Evolutionary conservation across 2,113 vertebrate species (phyloP).

Genomic region (Typhlomys cinereus): DNA sequence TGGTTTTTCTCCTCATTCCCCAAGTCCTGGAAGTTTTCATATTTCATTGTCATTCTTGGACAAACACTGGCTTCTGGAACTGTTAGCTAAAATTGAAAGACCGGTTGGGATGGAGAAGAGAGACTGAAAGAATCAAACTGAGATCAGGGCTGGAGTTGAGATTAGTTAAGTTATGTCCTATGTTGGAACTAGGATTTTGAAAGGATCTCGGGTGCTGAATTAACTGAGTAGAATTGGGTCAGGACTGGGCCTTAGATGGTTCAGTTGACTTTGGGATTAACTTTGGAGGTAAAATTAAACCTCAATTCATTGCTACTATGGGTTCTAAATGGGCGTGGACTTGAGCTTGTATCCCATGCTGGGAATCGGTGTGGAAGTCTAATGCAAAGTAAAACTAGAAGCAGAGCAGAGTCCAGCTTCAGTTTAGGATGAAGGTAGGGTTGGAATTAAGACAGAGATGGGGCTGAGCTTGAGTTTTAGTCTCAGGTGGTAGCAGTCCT

Average conservation of each 20-base stretch:
- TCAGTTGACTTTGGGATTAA: neutral
- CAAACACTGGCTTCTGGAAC: neutral
- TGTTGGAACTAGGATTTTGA: accelerated
- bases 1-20: slow-evolving; percentile 28
- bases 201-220: neutral
- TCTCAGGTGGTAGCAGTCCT: neutral
- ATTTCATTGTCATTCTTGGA: neutral
- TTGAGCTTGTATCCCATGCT: neutral
- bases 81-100: neutral
- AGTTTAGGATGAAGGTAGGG: neutral
- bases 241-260: neutral
- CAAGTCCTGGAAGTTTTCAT: slow-evolving; percentile 43
- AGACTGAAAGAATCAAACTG: neutral
- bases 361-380: neutral
- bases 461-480: neutral
- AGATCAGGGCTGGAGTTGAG: neutral
- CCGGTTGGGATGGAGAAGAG: neutral
- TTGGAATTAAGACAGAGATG: neutral
- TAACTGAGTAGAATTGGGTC: neutral
- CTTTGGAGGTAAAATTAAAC: neutral
- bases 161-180: neutral
- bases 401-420: neutral
- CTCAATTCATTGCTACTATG: neutral
- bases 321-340: neutral
- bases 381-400: neutral